Evolutionary conservation across 2,113 vertebrate genomes (phyloP), one percentile per base, ranked within the genome.

Genomic region (Pachypanchax playfairii): DNA sequence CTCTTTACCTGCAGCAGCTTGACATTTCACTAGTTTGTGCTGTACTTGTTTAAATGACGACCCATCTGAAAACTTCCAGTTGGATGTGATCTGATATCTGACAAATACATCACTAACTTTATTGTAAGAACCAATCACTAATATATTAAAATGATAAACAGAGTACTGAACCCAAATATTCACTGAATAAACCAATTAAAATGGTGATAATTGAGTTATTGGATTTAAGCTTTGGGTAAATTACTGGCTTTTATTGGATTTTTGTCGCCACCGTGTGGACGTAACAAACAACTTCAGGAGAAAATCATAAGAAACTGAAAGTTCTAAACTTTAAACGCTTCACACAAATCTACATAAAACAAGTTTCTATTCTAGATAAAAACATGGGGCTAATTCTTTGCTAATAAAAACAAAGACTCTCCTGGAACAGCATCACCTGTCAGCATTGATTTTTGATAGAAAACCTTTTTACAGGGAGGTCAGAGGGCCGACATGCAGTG

Each of bases 31-130:
- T 38, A 20, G 22, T 5, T 18, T 65, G 43, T 49, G 70, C 49
- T 66, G 82, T 24, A 14, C 61, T 84, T 77, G 75, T 84, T 59
- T 5, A 56, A 79, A 90, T 90, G 89, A 91, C 2, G 84, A 85
- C 83, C 62, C 74, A 42, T 84, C 86, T 70, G 36, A 80, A 88
- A 90, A 89, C 84, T 74, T 84, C 69, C 70, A 82, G 80, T 3
- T 50, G 77, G 88, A 73, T 47, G 35, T 54, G 54, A 80, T 88
- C 76, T 90, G 90, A 91, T 35, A 61, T 33, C 41, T 22, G 38
- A 73, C 73, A 71, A 56, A 54, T 58, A 5, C 21, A 52, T 2
- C 5, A 26, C 12, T 35, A 6, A 48, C 12, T 25, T 25, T 17
- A 26, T 15, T 17, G 24, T 7, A 48, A 11, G 10, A 18, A 59